Percentiles rank a stretch among this genome's conserved stretches.
Conservation (phyloP, 2,888 invertebrate species). For the Brassicogethes aeneus region DNA sequence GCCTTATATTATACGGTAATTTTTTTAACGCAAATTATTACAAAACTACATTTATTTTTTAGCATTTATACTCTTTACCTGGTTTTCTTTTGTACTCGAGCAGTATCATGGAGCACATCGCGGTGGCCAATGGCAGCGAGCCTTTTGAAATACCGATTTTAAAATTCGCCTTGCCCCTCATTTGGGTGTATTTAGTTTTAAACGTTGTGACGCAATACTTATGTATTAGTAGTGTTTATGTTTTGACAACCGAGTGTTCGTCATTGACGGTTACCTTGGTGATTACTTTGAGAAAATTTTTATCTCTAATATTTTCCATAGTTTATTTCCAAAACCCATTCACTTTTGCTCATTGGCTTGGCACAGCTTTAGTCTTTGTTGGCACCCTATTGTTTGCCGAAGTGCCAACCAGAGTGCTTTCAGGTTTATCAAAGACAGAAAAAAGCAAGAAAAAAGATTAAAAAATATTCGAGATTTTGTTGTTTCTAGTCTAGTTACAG, state of each 20-base stretch:
- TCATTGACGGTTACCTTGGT: constrained; percentile 93
- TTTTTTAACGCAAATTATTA: constrained; percentile 7
- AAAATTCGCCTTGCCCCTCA: constrained; percentile 57
- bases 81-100: constrained; percentile 71
- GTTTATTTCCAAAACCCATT: constrained; percentile 92
- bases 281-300: constrained; percentile 90
- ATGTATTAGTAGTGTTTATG: constrained; percentile 92
- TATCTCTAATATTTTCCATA: constrained; percentile 91
- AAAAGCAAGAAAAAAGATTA: too few relatives aligned
- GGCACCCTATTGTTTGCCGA: constrained; percentile 93
- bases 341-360: constrained; percentile 83
- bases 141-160: constrained; percentile 49
- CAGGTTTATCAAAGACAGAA: too few relatives aligned
- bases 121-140: constrained; percentile 61
- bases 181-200: constrained; percentile 68
- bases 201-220: constrained; percentile 86
- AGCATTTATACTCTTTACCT: constrained; percentile 85
- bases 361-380: constrained; percentile 80
- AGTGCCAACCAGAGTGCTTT: constrained; percentile 32
- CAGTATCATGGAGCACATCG: constrained; percentile 70
- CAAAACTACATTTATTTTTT: constrained; percentile 28
- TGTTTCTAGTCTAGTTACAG: too few relatives aligned
- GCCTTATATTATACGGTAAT: constrained; percentile 74
- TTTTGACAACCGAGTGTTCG: constrained; percentile 86
- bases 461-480: too few relatives aligned